These are phyloP conservation scores for Camelus dromedarius DNA, from an alignment of 2,113 vertebrate species.

Conservation along the genomic window DNA sequence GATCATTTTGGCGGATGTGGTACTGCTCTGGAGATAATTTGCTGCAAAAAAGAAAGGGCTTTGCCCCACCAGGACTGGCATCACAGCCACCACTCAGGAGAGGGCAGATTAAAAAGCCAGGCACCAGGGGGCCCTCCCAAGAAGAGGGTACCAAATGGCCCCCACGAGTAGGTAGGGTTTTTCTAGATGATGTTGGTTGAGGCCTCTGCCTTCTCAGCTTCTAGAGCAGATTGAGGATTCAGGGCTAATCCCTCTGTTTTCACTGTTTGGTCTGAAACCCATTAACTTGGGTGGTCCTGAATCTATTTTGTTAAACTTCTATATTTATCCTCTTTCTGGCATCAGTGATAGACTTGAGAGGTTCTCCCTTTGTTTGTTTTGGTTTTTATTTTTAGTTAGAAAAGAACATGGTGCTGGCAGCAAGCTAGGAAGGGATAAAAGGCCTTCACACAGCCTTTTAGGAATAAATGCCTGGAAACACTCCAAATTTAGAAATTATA, in stretches of 20 bases:
- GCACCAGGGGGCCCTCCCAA: not conserved
- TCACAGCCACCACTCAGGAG: not conserved
- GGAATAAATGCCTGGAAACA: constrained; percentile 21
- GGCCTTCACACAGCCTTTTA: not conserved
- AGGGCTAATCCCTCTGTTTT: constrained; percentile 58
- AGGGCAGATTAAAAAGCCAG: not conserved
- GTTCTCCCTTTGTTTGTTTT: not conserved
- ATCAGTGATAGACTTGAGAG: constrained; percentile 38
- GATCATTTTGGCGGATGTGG: not conserved
- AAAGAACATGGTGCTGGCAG: constrained; percentile 1
- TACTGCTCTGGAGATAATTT: not conserved
- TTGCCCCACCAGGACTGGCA: not conserved
- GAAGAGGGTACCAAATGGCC: not conserved
- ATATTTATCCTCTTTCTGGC: constrained; percentile 11
- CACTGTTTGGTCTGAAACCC: constrained; percentile 47
- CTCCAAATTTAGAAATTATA: constrained; percentile 10
- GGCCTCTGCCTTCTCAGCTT: not conserved
- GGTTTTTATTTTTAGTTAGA: constrained; percentile 9
- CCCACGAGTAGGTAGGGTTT: not conserved
- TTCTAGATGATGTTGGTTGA: not conserved
- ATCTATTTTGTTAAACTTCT: constrained; percentile 52
- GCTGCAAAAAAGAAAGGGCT: not conserved
- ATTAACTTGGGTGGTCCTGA: constrained; percentile 62
- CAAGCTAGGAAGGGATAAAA: not conserved
- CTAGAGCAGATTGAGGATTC: constrained; percentile 9